phyloP scores from a whole-genome alignment of 1,140 invertebrate species.

The Dolichoris vasculosae region DNA sequence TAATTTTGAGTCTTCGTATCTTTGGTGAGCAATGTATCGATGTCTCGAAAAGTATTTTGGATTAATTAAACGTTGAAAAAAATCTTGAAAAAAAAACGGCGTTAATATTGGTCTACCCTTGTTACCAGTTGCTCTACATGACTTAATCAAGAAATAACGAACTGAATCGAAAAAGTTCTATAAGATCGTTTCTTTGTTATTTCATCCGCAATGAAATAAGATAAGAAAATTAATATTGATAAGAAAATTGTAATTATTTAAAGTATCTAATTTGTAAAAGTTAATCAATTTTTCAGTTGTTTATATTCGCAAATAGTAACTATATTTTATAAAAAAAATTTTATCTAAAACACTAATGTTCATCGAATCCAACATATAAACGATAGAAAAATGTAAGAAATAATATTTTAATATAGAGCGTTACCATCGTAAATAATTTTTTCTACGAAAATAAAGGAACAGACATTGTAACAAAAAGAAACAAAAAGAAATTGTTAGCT shows the following conservation, averaged over 20 bases:
- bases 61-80: background rate
- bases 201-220: background rate
- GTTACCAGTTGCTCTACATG: background rate
- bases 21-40: background rate
- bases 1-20: too few species aligned
- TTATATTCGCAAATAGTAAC: slow-evolving; percentile 1
- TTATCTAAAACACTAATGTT: background rate
- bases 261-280: background rate
- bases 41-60: background rate
- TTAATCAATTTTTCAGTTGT: background rate
- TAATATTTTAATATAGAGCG: slow-evolving; percentile 54
- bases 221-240: background rate
- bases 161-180: background rate
- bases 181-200: background rate
- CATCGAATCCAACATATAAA: background rate
- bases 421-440: slow-evolving; percentile 58
- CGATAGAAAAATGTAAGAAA: background rate
- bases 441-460: background rate
- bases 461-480: slow-evolving; percentile 22
- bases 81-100: background rate
- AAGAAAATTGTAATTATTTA: background rate
- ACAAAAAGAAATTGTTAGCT: slow-evolving; percentile 50
- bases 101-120: background rate
- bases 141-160: background rate
- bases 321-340: background rate